Base-by-base conservation (phyloP, 2,888 invertebrate species). In the Drosophila acutilabella region DNA sequence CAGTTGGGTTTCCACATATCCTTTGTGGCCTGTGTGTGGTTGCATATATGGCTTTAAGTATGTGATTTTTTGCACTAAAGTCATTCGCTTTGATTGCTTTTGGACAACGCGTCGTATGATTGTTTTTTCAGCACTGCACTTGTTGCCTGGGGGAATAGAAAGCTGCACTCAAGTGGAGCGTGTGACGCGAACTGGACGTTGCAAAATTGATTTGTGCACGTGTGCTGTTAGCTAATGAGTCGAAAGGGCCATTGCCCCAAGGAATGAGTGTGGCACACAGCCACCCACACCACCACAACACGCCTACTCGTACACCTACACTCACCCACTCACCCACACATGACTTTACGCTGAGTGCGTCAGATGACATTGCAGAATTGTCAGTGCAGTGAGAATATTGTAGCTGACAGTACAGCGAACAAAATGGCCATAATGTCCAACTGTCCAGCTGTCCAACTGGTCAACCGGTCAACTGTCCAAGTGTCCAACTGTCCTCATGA, bases 131-230 rank as follows among this genome's bases (percentile, higher is more conserved):
- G 60, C 2, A 11, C 36, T 59, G 60, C 62, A 48, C 65, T 60
- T 54, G 38, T 42, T 61, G 73, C 65, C 50, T 47, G 40, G 65
- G 62, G 62, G 66, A 44, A 44, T 44, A 16, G 44, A 14, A 44
- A n/a, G 16, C 41, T 36, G 59, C 54, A 64, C 58, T 62, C 51
- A 64, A 69, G 61, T 45, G 59, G 16, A 38, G 67, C 56, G 68
- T 59, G 66, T 41, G 23, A 67, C 58, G 52, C 45, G 50, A 62
- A 33, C 41, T 44, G 66, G 62, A 60, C 65, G 72, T 68, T 61
- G 74, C 72, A 66, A 88, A 88, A 83, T 83, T 83, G 83, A 83
- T 83, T 88, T 88, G 80, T 80, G 87, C 83, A 83, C 83, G 86
- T 83, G 83, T 78, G 70, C 78, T 60, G 88, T 71, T 82, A 86